Evolutionary conservation across 2,113 vertebrate species (phyloP), one percentile per base, ranked within the genome.

Genomic region (Hoplias malabaricus): DNA sequence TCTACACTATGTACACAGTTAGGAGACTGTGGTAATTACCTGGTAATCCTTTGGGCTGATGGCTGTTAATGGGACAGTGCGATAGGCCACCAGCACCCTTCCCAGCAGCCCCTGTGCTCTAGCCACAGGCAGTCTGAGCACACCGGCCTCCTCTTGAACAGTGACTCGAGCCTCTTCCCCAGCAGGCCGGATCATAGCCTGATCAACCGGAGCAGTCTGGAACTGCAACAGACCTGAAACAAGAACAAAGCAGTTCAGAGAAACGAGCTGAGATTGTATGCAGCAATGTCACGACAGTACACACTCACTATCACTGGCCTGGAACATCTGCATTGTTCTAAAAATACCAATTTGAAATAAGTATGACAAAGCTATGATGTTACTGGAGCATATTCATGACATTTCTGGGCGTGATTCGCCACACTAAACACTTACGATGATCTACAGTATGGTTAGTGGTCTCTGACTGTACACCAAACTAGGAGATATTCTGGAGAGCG

Each of bases 91-190:
- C 79, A 92, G 79, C 76, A 99, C 91, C 46, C 86, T 93, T 80
- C 96, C 97, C 81, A 96, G 88, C 33, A 97, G 93, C 3, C 98
- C 98, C 81, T 98, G 98, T 0, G 96, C 96, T 75, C 98, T 94
- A 76, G 92, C 90, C 0, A 99, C 93, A 56, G 91, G 82, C 33
- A 99, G 79, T 0, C 66, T 89, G 72, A 95, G 5, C 4, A 90
- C 77, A 56, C 95, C 96, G 40, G 77, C 91, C 84, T 98, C 97
- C 75, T 99, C 98, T 3, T 87, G 87, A 48, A 98, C 84, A 0
- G 90, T 93, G 71, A 98, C 2, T 1, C 80, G 90, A 0, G 93
- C 94, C 3, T 92, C 87, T 23, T 88, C 65, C 69, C 79, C 81
- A 0, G 90, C 87, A 8, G 96, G 93, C 14, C 85, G 71, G 81